Base-by-base conservation (phyloP, 2,113 vertebrate genomes). In the Oncorhynchus keta region DNA sequence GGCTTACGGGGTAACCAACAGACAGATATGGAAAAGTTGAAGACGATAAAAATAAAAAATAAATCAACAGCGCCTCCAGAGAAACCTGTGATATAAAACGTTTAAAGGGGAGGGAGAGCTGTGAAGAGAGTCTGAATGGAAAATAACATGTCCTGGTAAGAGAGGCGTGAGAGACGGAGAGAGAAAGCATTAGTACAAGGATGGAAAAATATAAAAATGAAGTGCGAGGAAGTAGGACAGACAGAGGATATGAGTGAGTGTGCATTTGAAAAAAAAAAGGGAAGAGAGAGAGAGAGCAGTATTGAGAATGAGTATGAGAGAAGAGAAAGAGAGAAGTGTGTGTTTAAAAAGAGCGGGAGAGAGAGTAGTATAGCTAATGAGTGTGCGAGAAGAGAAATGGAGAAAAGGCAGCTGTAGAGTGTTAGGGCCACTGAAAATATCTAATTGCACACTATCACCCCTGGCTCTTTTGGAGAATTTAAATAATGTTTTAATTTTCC, bases 401-500 rank as follows among this genome's bases (percentile, higher is more conserved):
- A 35, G 32, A 64, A 14, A n/a, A 64, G 32, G 65, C 84, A 86
- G 82, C 84, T 88, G 86, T 84, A 83, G 75, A 73, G 76, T 77
- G 76, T 88, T 85, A 88, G 84, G 39, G 39, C 39, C 39, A 39
- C 39, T 45, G 39, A 45, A 12, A 11, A 45, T 74, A 45, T 84
- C 76, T 76, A 84, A 88, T 84, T 76, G 81, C 69, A 79, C 66
- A 66, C 74, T 78, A 82, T 61, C 73, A 77, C 51, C 76, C 75
- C 68, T 75, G 22, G 30, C 75, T 79, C 72, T 64, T 59, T 77
- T 82, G 65, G 68, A 68, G n/a, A 77, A 80, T 81, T 78, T 82
- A 85, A 81, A 82, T 80, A 49, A 70, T 59, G 73, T 82, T 78
- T 78, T 80, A 72, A 80, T 80, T 82, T 87, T 81, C 72, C 70